A percentile compares a stretch with the other conserved stretches of the same genome.
Evolutionary conservation across 2,113 vertebrate genomes (phyloP).

Genomic region (Laterallus jamaicensis): DNA sequence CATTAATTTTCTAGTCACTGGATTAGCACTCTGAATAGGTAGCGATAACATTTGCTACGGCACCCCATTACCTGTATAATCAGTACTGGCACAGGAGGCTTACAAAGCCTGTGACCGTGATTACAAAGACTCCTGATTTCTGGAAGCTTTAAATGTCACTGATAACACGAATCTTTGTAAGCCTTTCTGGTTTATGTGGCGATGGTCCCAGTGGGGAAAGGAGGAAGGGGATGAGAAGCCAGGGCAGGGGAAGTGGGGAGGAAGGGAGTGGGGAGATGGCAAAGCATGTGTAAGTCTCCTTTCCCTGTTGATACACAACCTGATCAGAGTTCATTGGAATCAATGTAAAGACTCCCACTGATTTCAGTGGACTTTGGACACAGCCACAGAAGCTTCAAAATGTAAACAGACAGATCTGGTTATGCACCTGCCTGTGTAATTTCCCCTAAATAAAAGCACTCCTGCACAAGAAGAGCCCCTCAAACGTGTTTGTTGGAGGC

Average conservation of each 20-base stretch:
- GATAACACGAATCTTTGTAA: constrained; percentile 5
- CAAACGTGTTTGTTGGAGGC: not conserved
- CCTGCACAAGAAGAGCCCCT: not conserved
- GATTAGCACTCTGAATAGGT: constrained; percentile 1
- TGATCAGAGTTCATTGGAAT: not conserved
- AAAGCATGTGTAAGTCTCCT: not conserved
- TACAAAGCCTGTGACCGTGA: not conserved
- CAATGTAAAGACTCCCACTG: not conserved
- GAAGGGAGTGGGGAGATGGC: not conserved
- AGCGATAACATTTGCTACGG: not conserved
- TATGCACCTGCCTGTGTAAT: not conserved
- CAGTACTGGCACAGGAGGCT: not conserved
- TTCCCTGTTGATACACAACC: not conserved
- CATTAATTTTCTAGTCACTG: not conserved
- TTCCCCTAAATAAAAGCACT: not conserved
- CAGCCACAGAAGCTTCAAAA: not conserved
- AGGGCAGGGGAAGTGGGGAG: fast-evolving
- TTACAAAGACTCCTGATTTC: not conserved
- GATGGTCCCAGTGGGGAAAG: not conserved
- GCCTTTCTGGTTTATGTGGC: not conserved
- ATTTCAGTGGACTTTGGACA: constrained; percentile 31
- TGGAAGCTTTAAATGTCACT: constrained; percentile 24
- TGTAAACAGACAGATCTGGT: constrained; percentile 1
- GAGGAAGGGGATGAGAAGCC: not conserved
- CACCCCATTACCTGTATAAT: constrained; percentile 23